Evolutionary conservation across 2,113 vertebrate species (phyloP).

Genomic region (Larimichthys crocea): DNA sequence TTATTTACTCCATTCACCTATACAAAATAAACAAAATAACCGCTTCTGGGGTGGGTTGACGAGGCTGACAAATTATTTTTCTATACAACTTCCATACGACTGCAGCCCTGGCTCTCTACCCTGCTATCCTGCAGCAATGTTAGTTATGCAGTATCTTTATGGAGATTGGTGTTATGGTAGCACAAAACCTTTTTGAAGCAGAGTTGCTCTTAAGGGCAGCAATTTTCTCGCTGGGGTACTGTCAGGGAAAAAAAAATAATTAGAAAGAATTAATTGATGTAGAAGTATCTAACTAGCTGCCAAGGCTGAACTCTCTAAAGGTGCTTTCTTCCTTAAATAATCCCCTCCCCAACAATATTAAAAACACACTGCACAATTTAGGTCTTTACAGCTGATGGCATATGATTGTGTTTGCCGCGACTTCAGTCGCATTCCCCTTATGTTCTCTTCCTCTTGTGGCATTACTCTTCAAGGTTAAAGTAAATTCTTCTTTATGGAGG

Average conservation of each 20-base stretch:
- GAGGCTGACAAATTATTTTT: background rate
- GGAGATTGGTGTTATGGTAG: conserved; percentile 43
- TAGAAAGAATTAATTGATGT: conserved; percentile 55
- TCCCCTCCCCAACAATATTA: background rate
- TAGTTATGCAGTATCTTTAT: conserved; percentile 53
- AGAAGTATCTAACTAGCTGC: conserved; percentile 32
- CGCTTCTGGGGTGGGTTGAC: background rate
- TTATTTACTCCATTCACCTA: background rate
- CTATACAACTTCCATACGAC: background rate
- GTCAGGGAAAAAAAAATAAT: conserved; percentile 40
- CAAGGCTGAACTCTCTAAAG: conserved; percentile 45
- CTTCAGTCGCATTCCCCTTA: background rate
- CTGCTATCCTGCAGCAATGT: conserved; percentile 44
- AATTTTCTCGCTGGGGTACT: conserved; percentile 34
- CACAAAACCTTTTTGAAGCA: conserved; percentile 45
- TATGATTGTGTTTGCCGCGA: background rate
- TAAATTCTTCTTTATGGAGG: background rate
- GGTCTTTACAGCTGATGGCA: background rate
- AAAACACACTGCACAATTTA: background rate
- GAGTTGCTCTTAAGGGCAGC: conserved; percentile 47
- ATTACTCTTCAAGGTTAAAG: conserved; percentile 6
- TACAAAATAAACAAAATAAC: conserved; percentile 14
- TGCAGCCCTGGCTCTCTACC: conserved; percentile 14
- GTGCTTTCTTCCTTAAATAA: conserved; percentile 18
- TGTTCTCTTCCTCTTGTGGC: background rate